Evolutionary conservation across 2,888 invertebrate species (phyloP), one percentile per base, ranked within the genome.

Genomic region (Dynastes maya): DNA sequence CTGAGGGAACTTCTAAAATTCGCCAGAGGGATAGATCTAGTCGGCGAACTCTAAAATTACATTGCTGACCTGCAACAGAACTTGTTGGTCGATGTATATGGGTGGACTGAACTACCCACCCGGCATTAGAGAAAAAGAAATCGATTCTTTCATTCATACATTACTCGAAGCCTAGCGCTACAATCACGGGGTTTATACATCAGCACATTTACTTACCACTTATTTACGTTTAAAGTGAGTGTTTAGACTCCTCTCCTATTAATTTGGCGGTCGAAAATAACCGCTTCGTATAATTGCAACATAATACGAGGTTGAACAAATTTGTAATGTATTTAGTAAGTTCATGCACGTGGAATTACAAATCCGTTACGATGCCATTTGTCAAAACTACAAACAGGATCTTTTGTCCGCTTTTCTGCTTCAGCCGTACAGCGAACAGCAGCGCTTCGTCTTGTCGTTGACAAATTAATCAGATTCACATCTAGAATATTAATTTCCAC

Each of bases 391-490:
- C 72, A 32, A 72, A 72, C 72, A 72, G 72, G 72, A 72, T 58
- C 72, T 55, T 58, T 58, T 72, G 72, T 72, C 72, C 72, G 58
- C 72, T 72, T 72, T 72, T 67, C 55, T 72, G 45, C 45, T 72
- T 53, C 58, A 58, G 32, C 40, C 58, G 40, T 32, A 72, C 13
- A 22, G 22, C n/a, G 8, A 9, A 58, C 55, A 27, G 55, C 55
- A 45, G 72, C 72, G 40, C 29, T 72, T 58, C 70, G 70, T 70
- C 58, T 72, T 72, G 72, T 58, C 72, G 72, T 58, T 72, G 72
- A 72, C 72, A 72, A 72, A 72, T 72, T 72, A 72, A 72, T 72
- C 72, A 72, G 72, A 72, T 72, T 72, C 58, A 58, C 72, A 72
- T 72, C 72, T 72, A 72, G 72, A 72, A 72, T 72, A 72, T 72